Conservation (phyloP, 2,113 vertebrate species). For the Ceuthmochares aereus region DNA sequence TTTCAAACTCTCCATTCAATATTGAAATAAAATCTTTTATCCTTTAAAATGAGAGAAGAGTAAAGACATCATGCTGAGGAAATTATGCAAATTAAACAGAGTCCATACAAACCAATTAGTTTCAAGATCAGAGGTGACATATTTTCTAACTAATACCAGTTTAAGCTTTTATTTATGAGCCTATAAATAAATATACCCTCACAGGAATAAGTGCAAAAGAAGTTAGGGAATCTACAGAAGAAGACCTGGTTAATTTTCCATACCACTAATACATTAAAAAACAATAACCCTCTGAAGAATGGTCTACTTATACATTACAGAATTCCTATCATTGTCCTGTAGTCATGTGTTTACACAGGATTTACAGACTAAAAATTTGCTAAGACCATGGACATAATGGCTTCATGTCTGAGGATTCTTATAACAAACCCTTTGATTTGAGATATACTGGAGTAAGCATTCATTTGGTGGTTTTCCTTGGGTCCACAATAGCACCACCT, state of each 20-base stretch:
- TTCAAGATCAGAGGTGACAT: constrained; percentile 46
- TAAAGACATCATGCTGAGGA: constrained; percentile 7
- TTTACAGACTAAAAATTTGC: constrained; percentile 4
- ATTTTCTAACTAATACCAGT: constrained; percentile 39
- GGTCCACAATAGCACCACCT: constrained; percentile 55
- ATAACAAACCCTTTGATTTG: constrained; percentile 33
- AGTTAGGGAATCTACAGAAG: not conserved
- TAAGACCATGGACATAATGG: not conserved
- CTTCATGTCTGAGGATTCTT: not conserved
- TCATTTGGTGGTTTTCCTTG: constrained; percentile 26
- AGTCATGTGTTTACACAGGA: not conserved
- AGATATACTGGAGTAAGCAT: not conserved
- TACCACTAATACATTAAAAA: not conserved
- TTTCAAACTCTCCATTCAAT: not conserved
- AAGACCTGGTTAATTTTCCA: not conserved
- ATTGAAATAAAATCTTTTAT: not conserved
- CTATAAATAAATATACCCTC: constrained; percentile 28
- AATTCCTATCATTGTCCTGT: not conserved
- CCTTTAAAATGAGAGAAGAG: not conserved
- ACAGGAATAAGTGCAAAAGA: not conserved
- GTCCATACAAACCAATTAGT: constrained; percentile 26
- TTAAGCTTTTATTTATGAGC: constrained; percentile 28
- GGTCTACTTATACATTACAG: not conserved
- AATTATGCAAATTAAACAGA: constrained; percentile 30
- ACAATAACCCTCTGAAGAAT: not conserved